phyloP scores from a whole-genome alignment of 92 coral and sea anemone species.

The Montipora capitata region DNA sequence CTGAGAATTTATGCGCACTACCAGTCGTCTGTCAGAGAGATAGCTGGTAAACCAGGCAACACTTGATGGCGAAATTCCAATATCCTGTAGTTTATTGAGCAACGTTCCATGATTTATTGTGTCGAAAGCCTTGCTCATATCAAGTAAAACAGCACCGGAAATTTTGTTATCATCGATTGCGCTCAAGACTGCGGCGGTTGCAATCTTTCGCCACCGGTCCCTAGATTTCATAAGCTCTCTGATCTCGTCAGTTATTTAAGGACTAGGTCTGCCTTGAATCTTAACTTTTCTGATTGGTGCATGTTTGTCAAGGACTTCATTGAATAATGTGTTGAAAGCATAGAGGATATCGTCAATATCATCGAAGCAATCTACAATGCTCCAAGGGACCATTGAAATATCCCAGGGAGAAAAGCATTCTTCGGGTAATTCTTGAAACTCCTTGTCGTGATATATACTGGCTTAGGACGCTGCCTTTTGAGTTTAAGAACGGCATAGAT shows the following conservation, averaged over 20 bases:
- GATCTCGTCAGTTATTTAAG: conserved; percentile 55
- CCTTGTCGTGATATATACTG: conserved; percentile 49
- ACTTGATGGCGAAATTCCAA: no score
- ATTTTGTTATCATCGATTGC: no score
- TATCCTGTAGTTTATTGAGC: no score
- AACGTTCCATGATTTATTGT: no score
- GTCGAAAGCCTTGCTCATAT: no score
- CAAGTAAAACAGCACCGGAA: no score
- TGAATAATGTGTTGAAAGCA: conserved; percentile 47
- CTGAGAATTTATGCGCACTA: no score
- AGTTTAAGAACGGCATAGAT: conserved; percentile 30
- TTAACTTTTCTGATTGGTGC: conserved; percentile 55
- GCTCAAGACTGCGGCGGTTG: background rate
- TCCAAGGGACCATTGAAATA: conserved; percentile 54
- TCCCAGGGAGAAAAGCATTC: conserved; percentile 35
- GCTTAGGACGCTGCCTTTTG: conserved; percentile 35
- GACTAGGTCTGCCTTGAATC: conserved; percentile 59
- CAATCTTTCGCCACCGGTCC: conserved; percentile 50
- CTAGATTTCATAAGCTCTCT: conserved; percentile 51
- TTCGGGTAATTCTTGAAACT: conserved; percentile 46
- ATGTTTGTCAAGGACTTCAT: conserved; percentile 63
- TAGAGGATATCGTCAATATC: conserved; percentile 56
- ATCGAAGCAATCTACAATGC: conserved; percentile 48
- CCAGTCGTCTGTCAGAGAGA: no score
- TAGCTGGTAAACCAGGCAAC: no score